phyloP scores from a whole-genome alignment of 1,140 invertebrate genomes.

The Diprion similis region DNA sequence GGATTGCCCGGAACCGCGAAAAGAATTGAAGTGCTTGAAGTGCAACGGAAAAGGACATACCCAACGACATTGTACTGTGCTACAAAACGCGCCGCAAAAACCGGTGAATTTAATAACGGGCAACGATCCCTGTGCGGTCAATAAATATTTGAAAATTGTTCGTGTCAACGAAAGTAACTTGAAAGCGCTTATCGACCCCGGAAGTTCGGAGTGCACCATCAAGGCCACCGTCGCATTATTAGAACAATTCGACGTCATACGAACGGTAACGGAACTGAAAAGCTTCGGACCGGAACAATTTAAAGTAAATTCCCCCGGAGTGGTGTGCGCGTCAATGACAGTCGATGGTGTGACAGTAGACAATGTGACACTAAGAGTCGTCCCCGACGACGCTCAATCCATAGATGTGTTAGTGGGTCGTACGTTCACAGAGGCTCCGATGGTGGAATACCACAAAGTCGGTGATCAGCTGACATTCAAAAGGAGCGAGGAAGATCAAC shows the following conservation, averaged over 20 bases:
- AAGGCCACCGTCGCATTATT: not conserved
- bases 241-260: not conserved
- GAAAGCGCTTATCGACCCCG: slow-evolving; percentile 17
- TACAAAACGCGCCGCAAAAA: no score
- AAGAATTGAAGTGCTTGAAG: not conserved
- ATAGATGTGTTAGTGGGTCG: not conserved
- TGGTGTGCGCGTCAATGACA: not conserved
- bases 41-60: slow-evolving; percentile 7
- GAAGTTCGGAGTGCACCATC: slow-evolving; percentile 15
- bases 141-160: slow-evolving; percentile 3
- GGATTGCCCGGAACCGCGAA: slow-evolving; percentile 12
- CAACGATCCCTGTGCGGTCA: no score
- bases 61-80: slow-evolving; percentile 11
- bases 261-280: not conserved
- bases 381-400: slow-evolving; percentile 10
- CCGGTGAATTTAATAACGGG: no score
- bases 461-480: not conserved
- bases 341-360: slow-evolving; percentile 1
- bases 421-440: slow-evolving; percentile 7
- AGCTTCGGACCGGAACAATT: slow-evolving; percentile 16
- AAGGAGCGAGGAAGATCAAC: not conserved
- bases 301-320: slow-evolving; percentile 1
- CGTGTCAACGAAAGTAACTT: not conserved
- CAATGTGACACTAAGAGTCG: slow-evolving; percentile 7
- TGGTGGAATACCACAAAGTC: slow-evolving; percentile 17